Percentiles rank a stretch among this genome's conserved stretches.
Evolutionary conservation across 2,113 vertebrate genomes (phyloP).

Genomic region (Thinocorus orbignyianus): DNA sequence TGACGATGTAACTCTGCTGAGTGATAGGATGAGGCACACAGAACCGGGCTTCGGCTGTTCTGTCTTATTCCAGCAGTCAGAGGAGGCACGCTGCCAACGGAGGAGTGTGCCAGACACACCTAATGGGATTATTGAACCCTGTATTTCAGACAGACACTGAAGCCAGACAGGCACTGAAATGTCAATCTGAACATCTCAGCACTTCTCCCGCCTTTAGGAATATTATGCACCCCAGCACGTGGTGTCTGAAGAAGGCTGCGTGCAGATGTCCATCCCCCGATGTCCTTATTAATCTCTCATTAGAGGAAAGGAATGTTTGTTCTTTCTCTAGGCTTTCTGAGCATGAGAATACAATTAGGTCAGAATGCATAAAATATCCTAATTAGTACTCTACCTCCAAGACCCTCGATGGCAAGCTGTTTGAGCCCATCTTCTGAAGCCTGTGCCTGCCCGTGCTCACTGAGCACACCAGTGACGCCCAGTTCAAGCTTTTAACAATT

Average conservation of each 20-base stretch:
- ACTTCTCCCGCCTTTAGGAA: not conserved
- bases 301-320: not conserved
- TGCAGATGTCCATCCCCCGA: not conserved
- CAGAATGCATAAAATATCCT: not conserved
- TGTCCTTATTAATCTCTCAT: not conserved
- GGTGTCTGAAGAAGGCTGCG: not conserved
- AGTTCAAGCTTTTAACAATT: not conserved
- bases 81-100: not conserved
- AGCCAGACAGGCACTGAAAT: slow-evolving; percentile 28
- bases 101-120: slow-evolving; percentile 17
- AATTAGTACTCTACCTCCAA: not conserved
- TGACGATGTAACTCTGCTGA: not conserved
- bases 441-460: not conserved
- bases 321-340: not conserved
- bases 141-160: slow-evolving; percentile 8
- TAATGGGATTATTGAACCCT: slow-evolving; percentile 54
- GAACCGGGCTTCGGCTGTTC: not conserved
- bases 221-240: not conserved
- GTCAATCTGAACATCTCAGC: not conserved
- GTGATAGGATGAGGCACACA: not conserved
- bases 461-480: not conserved
- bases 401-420: not conserved
- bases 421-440: not conserved
- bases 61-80: not conserved
- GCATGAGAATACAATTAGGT: not conserved